Conservation (phyloP, 1,140 invertebrate species). For the Philotrypesis tridentata region DNA sequence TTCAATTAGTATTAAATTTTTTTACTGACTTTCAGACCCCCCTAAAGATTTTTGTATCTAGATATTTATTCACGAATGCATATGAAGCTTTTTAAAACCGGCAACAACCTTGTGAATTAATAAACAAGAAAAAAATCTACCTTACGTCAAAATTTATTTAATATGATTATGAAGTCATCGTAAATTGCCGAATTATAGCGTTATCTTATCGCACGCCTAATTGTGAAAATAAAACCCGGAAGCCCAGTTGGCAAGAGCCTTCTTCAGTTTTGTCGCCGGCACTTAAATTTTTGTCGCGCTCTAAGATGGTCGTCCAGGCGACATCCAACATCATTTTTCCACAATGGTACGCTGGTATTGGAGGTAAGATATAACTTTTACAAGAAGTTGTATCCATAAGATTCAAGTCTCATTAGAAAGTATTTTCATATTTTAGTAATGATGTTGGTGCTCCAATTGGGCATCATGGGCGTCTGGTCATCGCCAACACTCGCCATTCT, state of each 20-base stretch:
- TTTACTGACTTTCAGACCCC: no score
- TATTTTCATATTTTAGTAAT: conserved; percentile 60
- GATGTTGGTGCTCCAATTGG: conserved; percentile 60
- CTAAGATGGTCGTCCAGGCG: neutral
- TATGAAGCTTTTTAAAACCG: no score
- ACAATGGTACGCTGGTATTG: conserved; percentile 41
- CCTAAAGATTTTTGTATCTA: no score
- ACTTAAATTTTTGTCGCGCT: neutral
- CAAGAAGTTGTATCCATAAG: no score
- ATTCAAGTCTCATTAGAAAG: no score
- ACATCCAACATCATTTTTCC: neutral
- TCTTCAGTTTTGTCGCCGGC: neutral
- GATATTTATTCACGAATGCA: no score
- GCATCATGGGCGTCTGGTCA: conserved; percentile 72
- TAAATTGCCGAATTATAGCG: neutral
- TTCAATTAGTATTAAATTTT: no score
- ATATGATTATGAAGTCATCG: neutral
- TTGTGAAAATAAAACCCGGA: neutral
- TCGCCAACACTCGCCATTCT: conserved; percentile 76
- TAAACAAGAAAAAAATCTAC: no score
- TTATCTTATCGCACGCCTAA: neutral
- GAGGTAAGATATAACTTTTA: conserved; percentile 43
- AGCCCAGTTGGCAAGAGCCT: neutral
- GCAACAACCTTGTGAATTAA: no score
- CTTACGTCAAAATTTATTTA: neutral